These are phyloP conservation scores for Pygocentrus nattereri DNA, from an alignment of 2,797 vertebrate genomes.

Conservation along the genomic window DNA sequence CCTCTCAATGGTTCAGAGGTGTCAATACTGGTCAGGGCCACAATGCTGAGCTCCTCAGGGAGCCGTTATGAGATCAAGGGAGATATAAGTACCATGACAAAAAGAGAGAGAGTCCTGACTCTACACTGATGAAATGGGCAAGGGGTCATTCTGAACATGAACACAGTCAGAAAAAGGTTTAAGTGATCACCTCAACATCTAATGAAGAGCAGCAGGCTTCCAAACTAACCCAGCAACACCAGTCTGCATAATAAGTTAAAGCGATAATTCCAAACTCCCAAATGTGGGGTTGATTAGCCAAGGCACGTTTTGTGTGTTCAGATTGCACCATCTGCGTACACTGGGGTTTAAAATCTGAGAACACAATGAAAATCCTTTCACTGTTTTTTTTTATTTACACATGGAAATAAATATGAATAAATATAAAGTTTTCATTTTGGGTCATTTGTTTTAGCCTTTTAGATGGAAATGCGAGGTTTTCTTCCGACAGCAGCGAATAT, in stretches of 20 bases:
- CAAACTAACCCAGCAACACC: background rate
- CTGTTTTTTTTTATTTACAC: too few relatives aligned
- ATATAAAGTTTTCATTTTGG: too few relatives aligned
- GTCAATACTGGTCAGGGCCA: conserved; percentile 53
- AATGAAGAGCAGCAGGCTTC: background rate
- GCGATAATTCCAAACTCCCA: background rate
- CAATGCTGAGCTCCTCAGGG: conserved; percentile 47
- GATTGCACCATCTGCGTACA: too few relatives aligned
- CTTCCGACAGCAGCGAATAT: too few relatives aligned
- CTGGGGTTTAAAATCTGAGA: too few relatives aligned
- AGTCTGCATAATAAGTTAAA: background rate
- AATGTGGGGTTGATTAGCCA: too few relatives aligned
- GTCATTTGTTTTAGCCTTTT: too few relatives aligned
- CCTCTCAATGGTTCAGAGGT: conserved; percentile 47
- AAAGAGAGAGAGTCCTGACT: conserved; percentile 18
- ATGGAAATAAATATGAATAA: too few relatives aligned
- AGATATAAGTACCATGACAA: conserved; percentile 34
- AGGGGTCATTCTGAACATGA: conserved; percentile 35
- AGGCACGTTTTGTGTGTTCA: too few relatives aligned
- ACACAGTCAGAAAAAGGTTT: background rate
- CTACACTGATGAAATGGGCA: conserved; percentile 13
- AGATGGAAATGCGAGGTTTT: too few relatives aligned
- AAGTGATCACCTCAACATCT: conserved; percentile 12
- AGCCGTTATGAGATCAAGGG: conserved; percentile 48
- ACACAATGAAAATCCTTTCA: too few relatives aligned